A percentile compares a stretch with the other conserved stretches of the same genome.
Evolutionary conservation across 1,140 invertebrate species (phyloP).

Genomic region (Anastrepha ludens): DNA sequence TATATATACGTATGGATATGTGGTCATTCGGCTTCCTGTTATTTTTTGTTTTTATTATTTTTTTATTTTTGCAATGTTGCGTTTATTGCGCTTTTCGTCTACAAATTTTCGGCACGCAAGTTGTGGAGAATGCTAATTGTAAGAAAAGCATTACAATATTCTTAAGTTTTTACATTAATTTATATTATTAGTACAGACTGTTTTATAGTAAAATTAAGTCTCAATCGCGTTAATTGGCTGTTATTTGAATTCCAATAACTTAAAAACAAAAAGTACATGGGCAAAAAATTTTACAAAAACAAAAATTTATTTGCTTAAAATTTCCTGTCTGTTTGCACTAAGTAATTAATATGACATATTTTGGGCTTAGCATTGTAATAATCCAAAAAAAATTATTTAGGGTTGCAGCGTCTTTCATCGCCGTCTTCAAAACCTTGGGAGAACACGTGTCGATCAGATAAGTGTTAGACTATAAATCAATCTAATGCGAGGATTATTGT

Average conservation of each 20-base stretch:
- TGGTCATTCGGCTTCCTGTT: not conserved
- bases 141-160: constrained; percentile 34
- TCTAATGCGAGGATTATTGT: too few species aligned
- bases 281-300: not conserved
- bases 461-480: too few species aligned
- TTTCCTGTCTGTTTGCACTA: not conserved
- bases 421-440: too few species aligned
- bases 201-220: constrained; percentile 35
- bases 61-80: too few species aligned
- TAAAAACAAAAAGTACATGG: too few species aligned
- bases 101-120: not conserved
- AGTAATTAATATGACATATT: too few species aligned
- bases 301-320: not conserved
- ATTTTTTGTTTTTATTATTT: not conserved
- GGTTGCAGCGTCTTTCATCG: too few species aligned
- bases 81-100: not conserved
- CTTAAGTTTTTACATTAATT: constrained; percentile 32
- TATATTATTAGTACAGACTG: constrained; percentile 27
- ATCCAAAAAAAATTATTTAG: too few species aligned
- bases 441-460: too few species aligned
- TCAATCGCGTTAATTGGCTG: constrained; percentile 6
- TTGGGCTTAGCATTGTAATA: too few species aligned
- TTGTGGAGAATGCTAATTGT: constrained; percentile 5
- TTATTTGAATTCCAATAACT: not conserved
- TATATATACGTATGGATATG: not conserved